A percentile compares a stretch with the other conserved stretches of the same genome.
These are phyloP conservation scores for Cartodere bifasciata DNA, from an alignment of 2,888 invertebrate genomes.

Conservation along the genomic window DNA sequence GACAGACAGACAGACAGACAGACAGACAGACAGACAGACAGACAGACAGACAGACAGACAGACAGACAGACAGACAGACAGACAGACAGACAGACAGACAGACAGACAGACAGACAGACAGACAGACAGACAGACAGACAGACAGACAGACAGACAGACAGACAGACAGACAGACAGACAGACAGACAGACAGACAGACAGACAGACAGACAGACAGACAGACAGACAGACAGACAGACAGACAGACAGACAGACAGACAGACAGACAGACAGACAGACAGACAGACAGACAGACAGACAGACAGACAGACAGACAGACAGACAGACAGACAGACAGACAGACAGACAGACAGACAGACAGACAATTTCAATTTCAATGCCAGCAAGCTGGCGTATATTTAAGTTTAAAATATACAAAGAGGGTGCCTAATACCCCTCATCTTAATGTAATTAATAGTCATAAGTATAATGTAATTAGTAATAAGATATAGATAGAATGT, in stretches of 20 bases:
- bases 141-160: conserved; percentile 2
- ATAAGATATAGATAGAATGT: no score
- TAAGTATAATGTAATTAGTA: no score
- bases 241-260: conserved; percentile 2
- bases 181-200: conserved; percentile 2
- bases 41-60: conserved; percentile 5
- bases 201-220: conserved; percentile 2
- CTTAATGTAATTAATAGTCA: no score
- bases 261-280: conserved; percentile 2
- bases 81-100: conserved; percentile 2
- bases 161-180: conserved; percentile 2
- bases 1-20: conserved; percentile 5
- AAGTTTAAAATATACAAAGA: no score
- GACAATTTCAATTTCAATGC: no score
- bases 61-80: conserved; percentile 4
- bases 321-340: conserved; percentile 2
- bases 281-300: conserved; percentile 2
- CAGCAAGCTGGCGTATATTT: no score
- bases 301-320: conserved; percentile 2
- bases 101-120: conserved; percentile 2
- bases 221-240: conserved; percentile 2
- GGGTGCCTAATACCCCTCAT: no score
- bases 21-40: conserved; percentile 5
- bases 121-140: conserved; percentile 2
- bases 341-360: conserved; percentile 2